phyloP scores from a whole-genome alignment of 2,888 invertebrate species.

The Pemphredon lugubris region DNA sequence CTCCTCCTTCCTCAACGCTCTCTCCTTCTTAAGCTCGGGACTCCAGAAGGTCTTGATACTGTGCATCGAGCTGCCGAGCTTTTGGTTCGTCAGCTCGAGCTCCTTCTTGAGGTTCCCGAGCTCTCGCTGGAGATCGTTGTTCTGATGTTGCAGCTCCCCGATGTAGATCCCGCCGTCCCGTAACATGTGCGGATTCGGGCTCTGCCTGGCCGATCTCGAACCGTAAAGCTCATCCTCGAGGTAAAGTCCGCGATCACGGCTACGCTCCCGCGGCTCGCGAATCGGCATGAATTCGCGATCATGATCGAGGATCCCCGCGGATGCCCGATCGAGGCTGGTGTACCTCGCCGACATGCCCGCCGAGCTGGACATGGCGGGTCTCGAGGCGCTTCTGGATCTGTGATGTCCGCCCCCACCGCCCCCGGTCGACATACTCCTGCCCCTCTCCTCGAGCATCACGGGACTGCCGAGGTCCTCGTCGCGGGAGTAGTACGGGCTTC shows the following conservation, averaged over 20 bases:
- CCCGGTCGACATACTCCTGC: constrained; percentile 83
- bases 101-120: constrained; percentile 95
- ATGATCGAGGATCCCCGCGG: constrained; percentile 87
- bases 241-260: constrained; percentile 86
- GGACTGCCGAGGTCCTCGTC: constrained; percentile 93
- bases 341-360: constrained; percentile 82
- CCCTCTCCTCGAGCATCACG: constrained; percentile 90
- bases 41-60: constrained; percentile 99
- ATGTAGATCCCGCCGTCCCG: constrained; percentile 87
- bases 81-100: constrained; percentile 97
- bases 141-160: constrained; percentile 95
- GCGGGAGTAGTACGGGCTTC: constrained; percentile 81
- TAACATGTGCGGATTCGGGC: constrained; percentile 86
- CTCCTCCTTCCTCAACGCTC: constrained; percentile 98
- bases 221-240: constrained; percentile 88
- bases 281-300: constrained; percentile 94
- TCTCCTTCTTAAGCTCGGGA: constrained; percentile 99
- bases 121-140: constrained; percentile 96
- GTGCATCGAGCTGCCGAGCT: constrained; percentile 99
- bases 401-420: constrained; percentile 87
- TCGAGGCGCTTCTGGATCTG: constrained; percentile 90
- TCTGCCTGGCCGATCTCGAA: constrained; percentile 86
- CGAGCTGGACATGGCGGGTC: constrained; percentile 84
- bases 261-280: constrained; percentile 87
- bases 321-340: constrained; percentile 88